A percentile compares a stretch with the other conserved stretches of the same genome.
Conservation (phyloP, 1,140 invertebrate species). For the Parasteatoda tepidariorum region DNA sequence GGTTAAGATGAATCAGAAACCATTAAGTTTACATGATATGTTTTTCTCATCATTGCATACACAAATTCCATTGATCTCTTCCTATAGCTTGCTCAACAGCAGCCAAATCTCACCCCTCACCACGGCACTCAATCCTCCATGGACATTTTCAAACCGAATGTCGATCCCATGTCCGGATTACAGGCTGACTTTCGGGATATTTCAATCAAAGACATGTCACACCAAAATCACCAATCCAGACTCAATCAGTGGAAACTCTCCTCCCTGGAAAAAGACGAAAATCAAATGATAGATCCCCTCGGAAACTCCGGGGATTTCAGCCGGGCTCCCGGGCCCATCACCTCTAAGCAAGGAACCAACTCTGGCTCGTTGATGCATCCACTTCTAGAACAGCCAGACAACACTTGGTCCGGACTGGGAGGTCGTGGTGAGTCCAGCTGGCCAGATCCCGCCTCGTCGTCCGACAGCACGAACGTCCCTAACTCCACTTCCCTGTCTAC, state of each 20-base stretch:
- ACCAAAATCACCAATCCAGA: conserved; percentile 77
- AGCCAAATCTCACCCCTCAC: conserved; percentile 1
- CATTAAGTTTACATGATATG: too few relatives aligned
- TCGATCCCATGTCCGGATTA: conserved; percentile 70
- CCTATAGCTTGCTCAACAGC: conserved; percentile 27
- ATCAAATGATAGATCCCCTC: not conserved
- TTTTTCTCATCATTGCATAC: not conserved
- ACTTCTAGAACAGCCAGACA: conserved; percentile 72
- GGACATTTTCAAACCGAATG: conserved; percentile 43
- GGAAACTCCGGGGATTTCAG: conserved; percentile 77
- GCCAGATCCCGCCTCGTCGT: conserved; percentile 1
- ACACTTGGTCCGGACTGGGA: conserved; percentile 64
- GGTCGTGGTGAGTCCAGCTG: conserved; percentile 41
- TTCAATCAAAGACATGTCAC: conserved; percentile 75
- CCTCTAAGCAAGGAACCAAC: conserved; percentile 74
- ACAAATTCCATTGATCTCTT: not conserved
- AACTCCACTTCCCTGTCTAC: not conserved
- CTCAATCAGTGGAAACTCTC: conserved; percentile 94
- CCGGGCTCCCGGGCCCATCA: conserved; percentile 85
- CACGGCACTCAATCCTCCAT: conserved; percentile 17
- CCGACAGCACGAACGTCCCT: not conserved
- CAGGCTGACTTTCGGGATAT: conserved; percentile 85
- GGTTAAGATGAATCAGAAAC: too few relatives aligned
- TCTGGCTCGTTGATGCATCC: conserved; percentile 72
- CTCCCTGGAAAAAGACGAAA: conserved; percentile 80